A percentile compares a stretch with the other conserved stretches of the same genome.
Conservation (phyloP, 2,113 vertebrate genomes). For the Lonchura striata region DNA sequence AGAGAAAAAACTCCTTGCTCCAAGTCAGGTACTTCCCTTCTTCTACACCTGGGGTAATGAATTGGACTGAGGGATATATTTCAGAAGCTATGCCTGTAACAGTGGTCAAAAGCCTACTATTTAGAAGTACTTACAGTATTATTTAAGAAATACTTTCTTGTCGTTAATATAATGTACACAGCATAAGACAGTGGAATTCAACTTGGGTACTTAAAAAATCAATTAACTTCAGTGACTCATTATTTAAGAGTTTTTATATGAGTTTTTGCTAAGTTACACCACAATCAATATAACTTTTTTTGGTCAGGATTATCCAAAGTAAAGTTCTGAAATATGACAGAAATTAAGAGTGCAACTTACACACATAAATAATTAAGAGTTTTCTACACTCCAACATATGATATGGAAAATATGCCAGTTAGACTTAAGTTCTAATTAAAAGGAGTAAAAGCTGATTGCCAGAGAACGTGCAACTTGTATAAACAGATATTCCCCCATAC, state of each 20-base stretch:
- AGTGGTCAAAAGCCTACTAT: background rate
- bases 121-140: background rate
- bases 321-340: background rate
- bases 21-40: background rate
- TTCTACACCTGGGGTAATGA: background rate
- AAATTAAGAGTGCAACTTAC: background rate
- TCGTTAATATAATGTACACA: background rate
- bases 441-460: background rate
- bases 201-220: background rate
- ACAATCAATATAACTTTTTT: background rate
- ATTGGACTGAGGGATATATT: background rate
- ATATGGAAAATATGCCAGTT: background rate
- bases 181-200: background rate
- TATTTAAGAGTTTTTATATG: background rate
- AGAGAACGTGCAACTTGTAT: background rate
- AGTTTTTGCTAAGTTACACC: background rate
- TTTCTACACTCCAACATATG: background rate
- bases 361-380: background rate
- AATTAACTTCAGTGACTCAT: background rate
- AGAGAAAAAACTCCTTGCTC: background rate
- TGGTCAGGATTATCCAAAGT: background rate
- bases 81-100: background rate
- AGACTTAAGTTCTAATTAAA: background rate
- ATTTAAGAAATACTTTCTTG: background rate
- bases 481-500: background rate